Base-by-base conservation (phyloP, 2,113 vertebrate species). In the Prolemur simus region DNA sequence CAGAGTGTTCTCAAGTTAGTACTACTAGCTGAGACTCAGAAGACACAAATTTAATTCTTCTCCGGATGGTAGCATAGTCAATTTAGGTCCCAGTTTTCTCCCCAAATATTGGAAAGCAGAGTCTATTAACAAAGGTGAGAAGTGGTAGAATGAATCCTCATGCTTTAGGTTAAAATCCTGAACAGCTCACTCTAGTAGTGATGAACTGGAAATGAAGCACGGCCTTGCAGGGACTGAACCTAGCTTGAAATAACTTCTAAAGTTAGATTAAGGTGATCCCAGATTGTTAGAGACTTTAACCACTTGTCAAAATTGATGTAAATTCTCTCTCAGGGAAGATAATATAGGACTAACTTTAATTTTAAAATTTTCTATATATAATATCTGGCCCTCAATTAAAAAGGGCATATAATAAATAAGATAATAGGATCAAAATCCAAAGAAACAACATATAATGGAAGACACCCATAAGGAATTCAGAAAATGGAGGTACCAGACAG, bases 41-140 rank as follows among this genome's bases (percentile, higher is more conserved):
- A 96, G 87, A 87, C 74, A 83, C 20, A 86, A 63, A 90, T 49
- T 83, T 49, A 89, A 83, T 83, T 81, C 5, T 88, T 95, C 21
- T 77, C 37, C 71, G 12, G 27, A 80, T 87, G 32, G 84, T 29
- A 49, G 14, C 52, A 29, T 69, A 73, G 83, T 89, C 66, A 52
- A 8, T 63, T 66, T 83, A 82, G 21, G 6, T 21, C 5, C 32
- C n/a, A 5, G 3, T 52, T 47, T 89, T 23, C 3, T 9, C 23
- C 47, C 27, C 58, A 63, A 74, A 87, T 74, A 42, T 37, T 83
- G 29, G 12, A 34, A 63, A 63, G 9, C 6, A 81, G 20, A 12
- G 7, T 10, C 39, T 91, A 29, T 60, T 69, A 95, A 88, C 71
- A 94, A 90, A 86, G 25, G 13, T 87, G 64, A 85, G 3, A 54